Evolutionary conservation across 2,888 invertebrate genomes (phyloP).

Genomic region (Pyrocoelia pectoralis): DNA sequence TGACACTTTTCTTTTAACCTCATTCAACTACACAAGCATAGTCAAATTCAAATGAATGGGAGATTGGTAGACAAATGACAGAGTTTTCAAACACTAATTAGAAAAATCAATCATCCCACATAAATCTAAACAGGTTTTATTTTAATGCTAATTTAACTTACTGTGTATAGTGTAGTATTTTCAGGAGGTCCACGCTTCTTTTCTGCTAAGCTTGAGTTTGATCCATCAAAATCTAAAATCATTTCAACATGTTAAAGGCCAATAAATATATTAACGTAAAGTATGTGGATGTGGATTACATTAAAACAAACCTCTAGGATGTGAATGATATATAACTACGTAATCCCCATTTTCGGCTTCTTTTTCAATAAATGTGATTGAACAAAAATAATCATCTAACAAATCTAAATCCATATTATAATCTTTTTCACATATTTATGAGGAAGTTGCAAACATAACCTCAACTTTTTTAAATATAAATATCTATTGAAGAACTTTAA

Average conservation of each 20-base stretch:
- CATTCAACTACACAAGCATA: no score
- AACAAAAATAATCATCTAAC: constrained; percentile 49
- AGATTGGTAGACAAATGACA: no score
- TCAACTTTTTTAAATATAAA: not conserved
- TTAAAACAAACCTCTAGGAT: constrained; percentile 40
- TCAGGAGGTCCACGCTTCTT: constrained; percentile 75
- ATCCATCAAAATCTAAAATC: constrained; percentile 64
- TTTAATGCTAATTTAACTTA: no score
- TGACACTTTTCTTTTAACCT: no score
- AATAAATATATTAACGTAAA: constrained; percentile 47
- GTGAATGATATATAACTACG: constrained; percentile 45
- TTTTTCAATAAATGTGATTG: constrained; percentile 30
- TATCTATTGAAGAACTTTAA: no score
- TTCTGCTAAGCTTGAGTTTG: constrained; percentile 57
- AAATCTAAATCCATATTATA: constrained; percentile 42
- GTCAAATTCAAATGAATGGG: no score
- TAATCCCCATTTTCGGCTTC: constrained; percentile 34
- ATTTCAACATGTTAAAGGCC: constrained; percentile 41
- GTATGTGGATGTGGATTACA: not conserved
- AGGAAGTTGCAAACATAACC: not conserved
- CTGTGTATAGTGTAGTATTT: constrained; percentile 81
- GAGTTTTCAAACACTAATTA: no score
- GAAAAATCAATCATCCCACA: no score
- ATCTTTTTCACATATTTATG: constrained; percentile 32
- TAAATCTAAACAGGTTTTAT: no score